phyloP scores from a whole-genome alignment of 2,888 invertebrate species.

The Hartigia nigra region DNA sequence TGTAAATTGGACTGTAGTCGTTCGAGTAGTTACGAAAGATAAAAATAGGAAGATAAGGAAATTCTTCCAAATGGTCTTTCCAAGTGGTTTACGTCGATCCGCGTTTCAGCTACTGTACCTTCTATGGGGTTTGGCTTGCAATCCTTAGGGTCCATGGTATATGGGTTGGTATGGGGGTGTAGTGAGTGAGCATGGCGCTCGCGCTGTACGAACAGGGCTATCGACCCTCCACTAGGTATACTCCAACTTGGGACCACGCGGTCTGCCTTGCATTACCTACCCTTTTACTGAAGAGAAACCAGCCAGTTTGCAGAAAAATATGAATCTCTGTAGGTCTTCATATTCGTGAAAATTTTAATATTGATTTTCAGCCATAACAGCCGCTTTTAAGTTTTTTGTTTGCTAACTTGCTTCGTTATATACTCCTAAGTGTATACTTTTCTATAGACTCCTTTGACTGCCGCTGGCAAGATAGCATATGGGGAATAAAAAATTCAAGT shows the following conservation, averaged over 20 bases:
- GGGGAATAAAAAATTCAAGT: neutral
- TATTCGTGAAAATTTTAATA: neutral
- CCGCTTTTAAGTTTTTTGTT: neutral
- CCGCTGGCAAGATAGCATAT: neutral
- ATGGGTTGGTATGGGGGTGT: neutral
- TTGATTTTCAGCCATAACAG: neutral
- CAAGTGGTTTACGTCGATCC: neutral
- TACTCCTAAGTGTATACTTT: neutral
- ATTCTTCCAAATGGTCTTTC: neutral
- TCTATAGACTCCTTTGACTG: neutral
- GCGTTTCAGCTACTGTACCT: neutral
- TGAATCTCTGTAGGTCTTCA: neutral
- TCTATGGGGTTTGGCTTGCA: neutral
- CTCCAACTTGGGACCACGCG: conserved; percentile 40
- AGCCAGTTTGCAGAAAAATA: neutral
- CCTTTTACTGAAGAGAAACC: neutral
- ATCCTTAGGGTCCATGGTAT: neutral
- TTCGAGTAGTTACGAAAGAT: neutral
- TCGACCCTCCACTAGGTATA: conserved; percentile 48
- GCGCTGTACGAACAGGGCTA: conserved; percentile 56
- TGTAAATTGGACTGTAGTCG: neutral
- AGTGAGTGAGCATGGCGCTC: conserved; percentile 42
- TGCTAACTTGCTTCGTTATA: neutral
- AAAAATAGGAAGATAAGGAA: neutral
- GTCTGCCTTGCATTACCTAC: conserved; percentile 23